These are phyloP conservation scores for Cerastoderma edule DNA, from an alignment of 2,888 invertebrate species.

Conservation along the genomic window DNA sequence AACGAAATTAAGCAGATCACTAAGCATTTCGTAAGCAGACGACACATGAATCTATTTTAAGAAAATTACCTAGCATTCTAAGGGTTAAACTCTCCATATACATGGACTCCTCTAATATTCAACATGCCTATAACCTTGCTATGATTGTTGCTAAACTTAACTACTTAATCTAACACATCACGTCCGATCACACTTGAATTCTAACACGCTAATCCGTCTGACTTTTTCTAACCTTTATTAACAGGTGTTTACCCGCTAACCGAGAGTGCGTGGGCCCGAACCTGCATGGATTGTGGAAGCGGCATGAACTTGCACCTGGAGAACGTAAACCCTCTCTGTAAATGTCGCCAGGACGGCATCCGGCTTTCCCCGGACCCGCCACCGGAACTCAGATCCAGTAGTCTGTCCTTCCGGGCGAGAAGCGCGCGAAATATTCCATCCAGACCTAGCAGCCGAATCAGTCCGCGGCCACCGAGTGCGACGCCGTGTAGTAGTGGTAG, in stretches of 20 bases:
- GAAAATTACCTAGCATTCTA: too few relatives aligned
- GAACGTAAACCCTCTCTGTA: constrained; percentile 74
- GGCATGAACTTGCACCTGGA: constrained; percentile 77
- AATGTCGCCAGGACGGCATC: constrained; percentile 76
- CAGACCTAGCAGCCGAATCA: constrained; percentile 57
- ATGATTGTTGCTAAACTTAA: background rate
- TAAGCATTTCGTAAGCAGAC: too few relatives aligned
- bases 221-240: constrained; percentile 62
- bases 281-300: constrained; percentile 75
- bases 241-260: constrained; percentile 72
- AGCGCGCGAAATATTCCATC: constrained; percentile 52
- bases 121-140: background rate
- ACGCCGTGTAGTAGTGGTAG: constrained; percentile 38
- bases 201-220: too few relatives aligned
- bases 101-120: background rate
- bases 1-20: too few relatives aligned
- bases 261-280: constrained; percentile 70
- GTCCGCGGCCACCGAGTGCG: constrained; percentile 63
- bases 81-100: too few relatives aligned
- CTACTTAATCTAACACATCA: constrained; percentile 9
- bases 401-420: constrained; percentile 37
- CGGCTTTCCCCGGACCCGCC: constrained; percentile 54
- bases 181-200: too few relatives aligned
- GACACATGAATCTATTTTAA: too few relatives aligned
- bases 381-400: constrained; percentile 25